Base-by-base conservation (phyloP, 2,888 invertebrate genomes). In the Eupeodes latifasciatus region DNA sequence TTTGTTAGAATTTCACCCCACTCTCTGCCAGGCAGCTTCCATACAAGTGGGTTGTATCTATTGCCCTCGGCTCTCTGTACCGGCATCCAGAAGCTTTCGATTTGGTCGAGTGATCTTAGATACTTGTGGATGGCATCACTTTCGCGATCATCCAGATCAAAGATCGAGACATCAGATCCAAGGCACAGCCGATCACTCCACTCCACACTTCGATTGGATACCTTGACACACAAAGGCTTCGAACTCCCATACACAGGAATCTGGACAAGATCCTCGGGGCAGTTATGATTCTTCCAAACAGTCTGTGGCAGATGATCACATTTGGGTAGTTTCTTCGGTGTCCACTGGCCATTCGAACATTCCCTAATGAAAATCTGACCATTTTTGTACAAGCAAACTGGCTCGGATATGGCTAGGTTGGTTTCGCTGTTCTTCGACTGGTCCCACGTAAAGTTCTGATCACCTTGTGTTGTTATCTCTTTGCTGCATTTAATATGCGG, bases 71-170 rank as follows among this genome's bases (percentile, higher is more conserved):
- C 90, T 55, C 95, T 93, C 62, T 92, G 92, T 4, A 94, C 94
- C 16, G 95, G 95, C 76, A 95, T 90, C 95, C 95, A 95, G 79
- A 95, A 92, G 40, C 90, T 81, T 0, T 36, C 81, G 9, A 85
- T 76, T 49, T 91, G 91, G 3, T 85, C 85, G 62, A 74, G 78
- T 12, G 90, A 72, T 36, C 34, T 55, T 6, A 89, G 90, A 81
- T 90, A 89, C 93, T 94, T 89, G 91, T 94, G 1, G 91, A 94
- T 67, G 5, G 84, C 64, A 80, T 77, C 77, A 14, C 84, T 62
- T 81, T 91, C 88, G 66, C 77, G 44, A 34, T 44, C 49, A 49
- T 89, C 69, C 77, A 91, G 81, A 90, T 91, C 86, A 61, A 90
- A 89, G 4, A 91, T 76, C 34, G 74, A 89, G 83, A 79, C 89